Evolutionary conservation across 2,113 vertebrate genomes (phyloP), one percentile per base, ranked within the genome.

Genomic region (Pterocles gutturalis): DNA sequence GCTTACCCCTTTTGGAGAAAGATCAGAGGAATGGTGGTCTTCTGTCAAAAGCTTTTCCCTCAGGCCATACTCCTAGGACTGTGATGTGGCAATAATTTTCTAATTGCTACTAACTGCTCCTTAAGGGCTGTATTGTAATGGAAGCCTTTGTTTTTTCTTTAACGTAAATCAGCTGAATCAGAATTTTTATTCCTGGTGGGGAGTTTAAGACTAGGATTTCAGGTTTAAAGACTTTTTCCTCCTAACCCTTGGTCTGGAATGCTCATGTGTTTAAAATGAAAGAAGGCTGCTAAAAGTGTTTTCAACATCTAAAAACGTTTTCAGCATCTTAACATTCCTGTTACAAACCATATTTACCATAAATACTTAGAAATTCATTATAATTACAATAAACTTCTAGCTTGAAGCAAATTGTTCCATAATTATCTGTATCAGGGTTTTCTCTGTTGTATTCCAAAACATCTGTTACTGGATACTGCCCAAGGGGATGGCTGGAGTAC

Each of bases 31-130:
- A 79, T 5, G 65, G 89, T 94, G 80, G 81, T 87, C 91, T 82
- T 91, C 87, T 89, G 80, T 93, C 90, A 84, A 90, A 95, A 87
- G 24, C 48, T 67, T 51, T 87, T 89, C 57, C 92, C 77, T 87
- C 38, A 41, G 65, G 94, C 60, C n/a, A 21, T 33, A 82, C 55
- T 92, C 61, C 55, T 78, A 78, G 38, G 64, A 90, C 15, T 92
- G 69, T 78, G 94, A 93, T 97, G 94, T 87, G 90, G 88, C 89
- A 94, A 95, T 93, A 90, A 94, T 95, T 87, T 96, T 92, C 96
- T 96, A 96, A 97, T 95, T 93, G 90, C 72, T 94, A 91, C 90
- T 96, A 97, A 97, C 80, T 94, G 69, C 83, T 96, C 90, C 92
- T 95, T 93, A 89, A 92, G 89, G 86, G 69, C 57, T 94, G 60